Base-by-base conservation (phyloP, 2,888 invertebrate genomes). In the Diarsia rubi region DNA sequence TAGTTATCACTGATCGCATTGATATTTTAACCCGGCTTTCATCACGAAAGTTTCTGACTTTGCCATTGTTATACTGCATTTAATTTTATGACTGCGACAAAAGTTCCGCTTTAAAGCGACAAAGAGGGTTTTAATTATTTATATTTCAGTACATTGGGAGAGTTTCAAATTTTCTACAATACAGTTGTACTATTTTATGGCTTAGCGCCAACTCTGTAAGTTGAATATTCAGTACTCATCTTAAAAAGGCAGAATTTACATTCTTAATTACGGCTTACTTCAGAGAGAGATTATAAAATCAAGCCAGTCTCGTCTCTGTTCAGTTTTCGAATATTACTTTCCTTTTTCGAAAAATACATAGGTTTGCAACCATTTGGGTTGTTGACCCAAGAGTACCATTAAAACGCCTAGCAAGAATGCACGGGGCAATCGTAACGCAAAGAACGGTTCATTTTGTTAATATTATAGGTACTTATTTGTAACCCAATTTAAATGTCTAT, bases 131-230 rank as follows among this genome's bases (percentile, higher is more conserved):
- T 59, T 44, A 77, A 77, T 63, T 57, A 69, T 76, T 54, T 3
- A 76, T 31, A 6, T 31, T 6, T 8, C 47, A 8, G 54, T 31
- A 69, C 63, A 69, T 37, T 77, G 54, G 42, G 24, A n/a, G 52
- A 44, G 24, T 72, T 60, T 52, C 45, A 52, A 52, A 77, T 78
- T n/a, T 60, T n/a, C 37, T 70, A 52, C 49, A 60, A 49, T 27
- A 57, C 9, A 59, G 57, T 71, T 57, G n/a, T 27, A 47, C 24
- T 45, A 52, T 63, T 47, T 21, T 11, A 49, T 6, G 72, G 72
- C 60, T 60, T 16, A 14, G 16, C 4, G 71, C 72, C 52, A 78
- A 78, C 78, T 49, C n/a, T 24, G 45, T 49, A 52, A 14, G 19
- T 54, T 31, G 3, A 71, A 57, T n/a, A 65, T 78, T 54, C 21